Conservation (phyloP, 92 coral and sea anemone species). For the Pocillopora grandis region DNA sequence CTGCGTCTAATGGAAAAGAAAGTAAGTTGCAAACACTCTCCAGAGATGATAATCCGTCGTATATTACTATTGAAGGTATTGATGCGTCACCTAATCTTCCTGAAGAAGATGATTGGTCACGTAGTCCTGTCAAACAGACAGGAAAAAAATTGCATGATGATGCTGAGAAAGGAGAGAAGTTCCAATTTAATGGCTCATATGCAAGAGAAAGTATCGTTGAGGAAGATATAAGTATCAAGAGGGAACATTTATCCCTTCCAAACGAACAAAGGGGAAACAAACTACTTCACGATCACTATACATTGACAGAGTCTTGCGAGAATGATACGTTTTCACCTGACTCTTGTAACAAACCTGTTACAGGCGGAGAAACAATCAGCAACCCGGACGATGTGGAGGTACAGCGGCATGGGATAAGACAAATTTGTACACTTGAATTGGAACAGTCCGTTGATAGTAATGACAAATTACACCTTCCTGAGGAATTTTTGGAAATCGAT, state of each 20-base stretch:
- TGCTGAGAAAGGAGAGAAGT: neutral
- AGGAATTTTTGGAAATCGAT: neutral
- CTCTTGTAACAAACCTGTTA: neutral
- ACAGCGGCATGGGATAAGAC: neutral
- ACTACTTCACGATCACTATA: neutral
- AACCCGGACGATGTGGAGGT: slow-evolving; percentile 5
- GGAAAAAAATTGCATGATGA: neutral
- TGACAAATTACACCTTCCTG: neutral
- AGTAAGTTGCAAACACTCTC: neutral
- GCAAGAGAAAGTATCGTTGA: neutral
- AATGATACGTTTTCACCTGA: neutral
- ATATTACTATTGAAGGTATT: neutral
- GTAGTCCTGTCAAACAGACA: neutral
- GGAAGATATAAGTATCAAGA: neutral
- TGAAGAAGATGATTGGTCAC: neutral
- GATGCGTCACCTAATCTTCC: neutral
- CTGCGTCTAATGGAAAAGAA: neutral
- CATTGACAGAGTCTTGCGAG: neutral
- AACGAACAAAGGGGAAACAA: neutral
- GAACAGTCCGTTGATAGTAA: neutral
- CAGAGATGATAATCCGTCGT: neutral
- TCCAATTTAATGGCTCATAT: neutral
- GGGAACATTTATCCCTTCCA: neutral
- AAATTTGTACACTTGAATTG: neutral
- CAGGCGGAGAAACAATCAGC: neutral